phyloP scores from a whole-genome alignment of 2,797 vertebrate species.

The Macropus fuliginosus region DNA sequence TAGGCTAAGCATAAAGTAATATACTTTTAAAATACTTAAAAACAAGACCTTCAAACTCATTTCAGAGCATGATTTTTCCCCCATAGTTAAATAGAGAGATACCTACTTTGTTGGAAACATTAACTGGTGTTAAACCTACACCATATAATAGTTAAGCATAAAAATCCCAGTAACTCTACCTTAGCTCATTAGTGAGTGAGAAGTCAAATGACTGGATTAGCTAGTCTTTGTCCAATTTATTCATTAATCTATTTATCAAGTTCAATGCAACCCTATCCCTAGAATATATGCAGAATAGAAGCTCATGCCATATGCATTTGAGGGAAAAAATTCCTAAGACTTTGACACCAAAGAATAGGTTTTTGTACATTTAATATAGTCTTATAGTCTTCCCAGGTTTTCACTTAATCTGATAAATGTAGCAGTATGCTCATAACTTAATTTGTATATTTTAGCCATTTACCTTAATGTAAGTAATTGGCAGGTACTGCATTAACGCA shows the following conservation, averaged over 20 bases:
- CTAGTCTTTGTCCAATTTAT: background rate
- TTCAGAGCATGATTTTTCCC: background rate
- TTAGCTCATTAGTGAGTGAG: conserved; percentile 9
- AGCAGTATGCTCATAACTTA: conserved; percentile 70
- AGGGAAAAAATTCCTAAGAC: conserved; percentile 33
- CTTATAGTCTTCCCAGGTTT: conserved; percentile 69
- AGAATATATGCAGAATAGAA: conserved; percentile 27
- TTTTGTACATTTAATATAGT: conserved; percentile 61
- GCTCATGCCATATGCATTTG: conserved; percentile 44
- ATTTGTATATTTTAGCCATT: conserved; percentile 77
- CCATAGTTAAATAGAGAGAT: background rate
- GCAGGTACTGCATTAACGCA: conserved; percentile 74
- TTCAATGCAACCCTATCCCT: conserved; percentile 3
- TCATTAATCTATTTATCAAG: conserved; percentile 7
- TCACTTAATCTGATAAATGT: conserved; percentile 65
- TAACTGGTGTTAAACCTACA: background rate
- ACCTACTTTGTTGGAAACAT: background rate
- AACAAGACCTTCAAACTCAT: background rate
- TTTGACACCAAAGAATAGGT: conserved; percentile 68
- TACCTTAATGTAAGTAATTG: conserved; percentile 80
- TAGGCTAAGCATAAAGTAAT: background rate
- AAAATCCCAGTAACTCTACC: background rate
- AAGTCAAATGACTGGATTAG: conserved; percentile 22
- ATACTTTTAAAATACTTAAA: background rate
- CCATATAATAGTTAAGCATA: background rate